Evolutionary conservation across 2,113 vertebrate species (phyloP).

Genomic region (Papio anubis): DNA sequence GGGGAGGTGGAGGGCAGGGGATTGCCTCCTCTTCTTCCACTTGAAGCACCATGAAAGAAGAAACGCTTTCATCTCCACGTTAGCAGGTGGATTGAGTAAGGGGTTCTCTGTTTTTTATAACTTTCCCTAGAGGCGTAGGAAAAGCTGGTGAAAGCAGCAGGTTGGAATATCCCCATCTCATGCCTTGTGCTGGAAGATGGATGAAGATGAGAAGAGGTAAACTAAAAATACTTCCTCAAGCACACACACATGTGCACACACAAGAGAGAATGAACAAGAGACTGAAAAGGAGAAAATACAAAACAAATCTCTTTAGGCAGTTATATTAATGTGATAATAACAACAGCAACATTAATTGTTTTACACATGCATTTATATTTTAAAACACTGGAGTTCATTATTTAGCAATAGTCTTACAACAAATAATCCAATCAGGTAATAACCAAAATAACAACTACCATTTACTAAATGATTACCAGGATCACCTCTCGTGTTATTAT

Average conservation of each 20-base stretch:
- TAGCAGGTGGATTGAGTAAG: not conserved
- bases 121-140: not conserved
- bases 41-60: not conserved
- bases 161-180: not conserved
- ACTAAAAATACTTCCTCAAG: not conserved
- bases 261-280: not conserved
- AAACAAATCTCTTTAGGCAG: not conserved
- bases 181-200: slow-evolving; percentile 1
- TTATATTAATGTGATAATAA: not conserved
- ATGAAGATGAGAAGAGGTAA: not conserved
- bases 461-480: not conserved
- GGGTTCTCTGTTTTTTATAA: not conserved
- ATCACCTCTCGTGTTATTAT: not conserved
- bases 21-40: not conserved
- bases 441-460: not conserved
- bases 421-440: not conserved
- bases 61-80: not conserved
- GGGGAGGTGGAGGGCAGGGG: too few relatives aligned
- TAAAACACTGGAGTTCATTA: not conserved
- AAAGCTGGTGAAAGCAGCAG: not conserved
- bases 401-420: not conserved
- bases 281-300: not conserved
- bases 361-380: not conserved
- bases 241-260: not conserved
- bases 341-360: not conserved